Conservation (phyloP, 2,797 vertebrate genomes). For the Alosa sapidissima region DNA sequence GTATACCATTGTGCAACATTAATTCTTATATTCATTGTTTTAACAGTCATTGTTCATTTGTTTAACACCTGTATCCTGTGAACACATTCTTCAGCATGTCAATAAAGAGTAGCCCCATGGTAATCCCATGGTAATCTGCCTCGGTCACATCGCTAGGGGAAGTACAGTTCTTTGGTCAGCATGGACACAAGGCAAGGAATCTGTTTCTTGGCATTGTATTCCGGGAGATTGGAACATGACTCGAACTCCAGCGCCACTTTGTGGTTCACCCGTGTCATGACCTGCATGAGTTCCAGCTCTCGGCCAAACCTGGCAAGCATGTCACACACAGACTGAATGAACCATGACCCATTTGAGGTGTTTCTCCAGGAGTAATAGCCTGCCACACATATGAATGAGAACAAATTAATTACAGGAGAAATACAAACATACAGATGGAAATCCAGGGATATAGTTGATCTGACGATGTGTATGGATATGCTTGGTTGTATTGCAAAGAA, state of each 20-base stretch:
- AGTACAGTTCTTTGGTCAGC: conserved; percentile 92
- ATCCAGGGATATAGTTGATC: too few relatives aligned
- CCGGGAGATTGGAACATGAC: conserved; percentile 69
- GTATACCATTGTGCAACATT: background rate
- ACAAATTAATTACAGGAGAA: background rate
- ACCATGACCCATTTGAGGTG: conserved; percentile 84
- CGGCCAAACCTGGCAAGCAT: conserved; percentile 66
- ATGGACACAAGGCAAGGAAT: conserved; percentile 90
- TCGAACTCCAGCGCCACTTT: conserved; percentile 83
- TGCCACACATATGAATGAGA: conserved; percentile 50
- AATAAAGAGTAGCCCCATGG: too few relatives aligned
- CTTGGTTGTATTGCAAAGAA: too few relatives aligned
- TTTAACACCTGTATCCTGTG: background rate
- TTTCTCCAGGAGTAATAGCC: conserved; percentile 95
- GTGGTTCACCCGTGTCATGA: conserved; percentile 88
- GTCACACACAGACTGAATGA: conserved; percentile 85
- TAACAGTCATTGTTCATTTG: background rate
- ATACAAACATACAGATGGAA: too few relatives aligned
- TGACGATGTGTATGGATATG: too few relatives aligned
- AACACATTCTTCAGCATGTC: background rate
- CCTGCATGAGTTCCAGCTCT: conserved; percentile 86
- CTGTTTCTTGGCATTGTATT: conserved; percentile 83
- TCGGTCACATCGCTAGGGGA: conserved; percentile 61
- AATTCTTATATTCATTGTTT: background rate
- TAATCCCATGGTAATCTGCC: background rate